Evolutionary conservation across 2,113 vertebrate species (phyloP).

Genomic region (Haemorhous mexicanus): DNA sequence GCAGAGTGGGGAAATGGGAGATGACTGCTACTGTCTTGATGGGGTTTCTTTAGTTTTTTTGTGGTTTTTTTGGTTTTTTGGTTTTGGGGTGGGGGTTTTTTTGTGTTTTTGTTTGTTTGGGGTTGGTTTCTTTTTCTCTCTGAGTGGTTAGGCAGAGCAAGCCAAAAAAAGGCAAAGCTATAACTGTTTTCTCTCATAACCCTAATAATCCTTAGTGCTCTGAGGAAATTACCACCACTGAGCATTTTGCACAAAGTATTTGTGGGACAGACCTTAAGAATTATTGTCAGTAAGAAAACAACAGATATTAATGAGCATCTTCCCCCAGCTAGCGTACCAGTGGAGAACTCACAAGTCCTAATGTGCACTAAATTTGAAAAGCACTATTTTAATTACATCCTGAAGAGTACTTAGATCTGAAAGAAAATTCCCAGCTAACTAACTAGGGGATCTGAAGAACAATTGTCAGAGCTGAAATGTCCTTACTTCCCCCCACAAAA

Average conservation of each 20-base stretch:
- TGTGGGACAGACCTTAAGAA: not conserved
- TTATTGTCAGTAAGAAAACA: not conserved
- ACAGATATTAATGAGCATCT: conserved; percentile 13
- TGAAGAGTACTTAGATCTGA: conserved; percentile 19
- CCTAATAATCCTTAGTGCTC: not conserved
- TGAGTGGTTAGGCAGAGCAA: not conserved
- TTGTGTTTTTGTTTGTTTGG: no score
- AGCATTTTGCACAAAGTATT: not conserved
- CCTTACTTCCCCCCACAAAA: not conserved
- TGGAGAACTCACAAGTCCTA: not conserved
- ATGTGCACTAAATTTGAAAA: conserved; percentile 20
- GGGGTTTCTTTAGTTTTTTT: no score
- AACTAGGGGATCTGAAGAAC: not conserved
- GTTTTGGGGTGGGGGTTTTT: no score
- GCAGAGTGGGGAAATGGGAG: not conserved
- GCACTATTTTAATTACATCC: conserved; percentile 1
- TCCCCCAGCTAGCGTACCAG: not conserved
- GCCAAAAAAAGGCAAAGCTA: not conserved
- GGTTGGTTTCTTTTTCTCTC: not conserved
- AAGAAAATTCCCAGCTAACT: not conserved
- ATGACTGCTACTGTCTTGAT: not conserved
- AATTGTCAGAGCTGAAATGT: not conserved
- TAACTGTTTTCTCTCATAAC: not conserved
- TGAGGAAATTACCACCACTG: not conserved
- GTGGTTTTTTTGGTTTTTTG: no score